Conservation (phyloP, 2,113 vertebrate genomes). For the Cavia aperea region DNA sequence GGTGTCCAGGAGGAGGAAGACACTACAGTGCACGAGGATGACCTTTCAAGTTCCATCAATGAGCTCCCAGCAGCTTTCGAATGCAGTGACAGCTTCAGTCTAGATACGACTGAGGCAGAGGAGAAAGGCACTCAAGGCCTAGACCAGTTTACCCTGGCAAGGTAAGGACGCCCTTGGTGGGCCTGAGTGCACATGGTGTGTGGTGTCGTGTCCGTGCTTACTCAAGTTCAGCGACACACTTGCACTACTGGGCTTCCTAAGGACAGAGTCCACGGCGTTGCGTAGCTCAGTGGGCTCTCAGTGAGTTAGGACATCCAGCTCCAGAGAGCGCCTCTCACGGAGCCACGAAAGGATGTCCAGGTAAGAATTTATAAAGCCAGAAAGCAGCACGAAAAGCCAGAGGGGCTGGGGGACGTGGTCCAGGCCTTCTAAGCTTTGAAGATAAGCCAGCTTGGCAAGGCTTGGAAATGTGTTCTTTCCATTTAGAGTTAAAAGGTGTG, state of each 20-base stretch:
- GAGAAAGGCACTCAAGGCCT: constrained; percentile 78
- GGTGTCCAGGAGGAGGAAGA: constrained; percentile 82
- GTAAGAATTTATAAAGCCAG: not conserved
- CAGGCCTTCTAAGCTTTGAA: not conserved
- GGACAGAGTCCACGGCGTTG: not conserved
- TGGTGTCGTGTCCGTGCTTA: accelerated
- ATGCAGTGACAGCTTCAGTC: constrained; percentile 81
- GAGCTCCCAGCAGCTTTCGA: constrained; percentile 84
- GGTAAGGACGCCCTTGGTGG: constrained; percentile 73
- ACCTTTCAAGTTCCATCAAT: constrained; percentile 83
- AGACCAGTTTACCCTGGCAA: constrained; percentile 82
- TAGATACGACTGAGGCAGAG: constrained; percentile 82
- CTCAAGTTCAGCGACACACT: not conserved
- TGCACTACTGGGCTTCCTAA: not conserved
- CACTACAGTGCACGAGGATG: constrained; percentile 80
- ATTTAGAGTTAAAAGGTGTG: not conserved
- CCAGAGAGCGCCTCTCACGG: not conserved
- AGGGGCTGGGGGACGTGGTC: not conserved
- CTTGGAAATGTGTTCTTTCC: constrained; percentile 7
- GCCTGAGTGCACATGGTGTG: accelerated
- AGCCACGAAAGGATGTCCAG: not conserved
- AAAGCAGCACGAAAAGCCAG: not conserved
- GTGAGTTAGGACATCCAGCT: not conserved
- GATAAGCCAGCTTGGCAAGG: not conserved
- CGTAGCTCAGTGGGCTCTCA: not conserved